Evolutionary conservation across 2,797 vertebrate genomes (phyloP).

Genomic region (Amblyopsis hoosieri): DNA sequence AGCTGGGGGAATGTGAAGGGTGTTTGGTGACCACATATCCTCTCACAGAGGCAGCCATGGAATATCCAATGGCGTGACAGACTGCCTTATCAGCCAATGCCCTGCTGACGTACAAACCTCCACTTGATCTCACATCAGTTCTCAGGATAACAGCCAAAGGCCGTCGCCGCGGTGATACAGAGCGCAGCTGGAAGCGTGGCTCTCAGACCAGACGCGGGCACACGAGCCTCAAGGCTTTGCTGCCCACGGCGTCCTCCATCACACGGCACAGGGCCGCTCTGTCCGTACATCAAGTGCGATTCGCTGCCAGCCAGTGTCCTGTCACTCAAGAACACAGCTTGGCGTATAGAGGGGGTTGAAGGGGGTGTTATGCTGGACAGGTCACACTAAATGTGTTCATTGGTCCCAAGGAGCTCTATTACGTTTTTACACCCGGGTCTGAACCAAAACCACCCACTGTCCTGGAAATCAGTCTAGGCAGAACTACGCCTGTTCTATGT

Average conservation of each 20-base stretch:
- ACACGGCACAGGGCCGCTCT: not conserved
- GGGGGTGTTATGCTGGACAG: conserved; percentile 51
- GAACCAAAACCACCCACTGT: conserved; percentile 16
- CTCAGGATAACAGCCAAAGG: no score
- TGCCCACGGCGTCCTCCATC: conserved; percentile 54
- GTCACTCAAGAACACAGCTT: conserved; percentile 22
- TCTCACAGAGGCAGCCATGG: conserved; percentile 19
- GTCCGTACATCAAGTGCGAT: conserved; percentile 45
- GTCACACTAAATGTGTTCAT: conserved; percentile 61
- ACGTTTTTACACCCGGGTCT: conserved; percentile 40
- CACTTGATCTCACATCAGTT: no score
- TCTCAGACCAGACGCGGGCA: conserved; percentile 41
- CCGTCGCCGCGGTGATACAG: conserved; percentile 17
- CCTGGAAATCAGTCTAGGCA: conserved; percentile 33
- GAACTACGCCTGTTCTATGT: conserved; percentile 22
- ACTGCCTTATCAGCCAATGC: conserved; percentile 27
- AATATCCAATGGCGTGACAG: conserved; percentile 32
- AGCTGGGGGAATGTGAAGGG: conserved; percentile 12
- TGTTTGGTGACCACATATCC: no score
- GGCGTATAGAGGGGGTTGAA: conserved; percentile 32
- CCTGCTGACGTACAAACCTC: no score
- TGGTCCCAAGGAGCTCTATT: conserved; percentile 48
- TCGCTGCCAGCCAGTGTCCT: conserved; percentile 23
- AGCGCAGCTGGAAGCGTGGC: conserved; percentile 42
- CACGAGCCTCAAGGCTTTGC: conserved; percentile 39